Evolutionary conservation across 1,140 invertebrate species (phyloP).

Genomic region (Drosophila tristis): DNA sequence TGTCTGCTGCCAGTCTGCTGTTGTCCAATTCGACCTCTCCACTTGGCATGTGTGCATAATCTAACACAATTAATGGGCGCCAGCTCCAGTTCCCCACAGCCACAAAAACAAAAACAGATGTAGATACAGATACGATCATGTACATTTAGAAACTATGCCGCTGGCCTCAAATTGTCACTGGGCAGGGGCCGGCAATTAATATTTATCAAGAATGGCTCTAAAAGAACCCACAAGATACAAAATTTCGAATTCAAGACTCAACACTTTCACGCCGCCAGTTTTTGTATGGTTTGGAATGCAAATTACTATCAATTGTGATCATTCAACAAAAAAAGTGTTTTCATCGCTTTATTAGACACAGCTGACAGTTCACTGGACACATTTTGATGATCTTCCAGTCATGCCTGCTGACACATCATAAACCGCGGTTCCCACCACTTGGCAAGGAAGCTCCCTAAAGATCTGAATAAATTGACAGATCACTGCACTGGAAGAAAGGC

Average conservation of each 20-base stretch:
- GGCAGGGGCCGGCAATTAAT: slow-evolving; percentile 64
- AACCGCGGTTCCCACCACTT: neutral
- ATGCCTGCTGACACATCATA: slow-evolving; percentile 16
- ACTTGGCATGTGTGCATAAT: slow-evolving; percentile 46
- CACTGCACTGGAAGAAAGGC: neutral
- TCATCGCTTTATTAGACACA: slow-evolving; percentile 66
- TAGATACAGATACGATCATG: slow-evolving; percentile 27
- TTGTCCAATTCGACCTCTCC: slow-evolving; percentile 27
- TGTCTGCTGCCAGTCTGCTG: slow-evolving; percentile 2
- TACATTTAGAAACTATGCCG: slow-evolving; percentile 42
- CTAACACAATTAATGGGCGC: slow-evolving; percentile 67
- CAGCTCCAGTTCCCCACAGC: slow-evolving; percentile 12
- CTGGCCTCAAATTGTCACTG: slow-evolving; percentile 71
- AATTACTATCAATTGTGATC: slow-evolving; percentile 71
- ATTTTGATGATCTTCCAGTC: slow-evolving; percentile 39
- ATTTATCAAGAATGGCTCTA: slow-evolving; percentile 64
- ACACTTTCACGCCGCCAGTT: slow-evolving; percentile 43
- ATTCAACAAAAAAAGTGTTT: slow-evolving; percentile 61
- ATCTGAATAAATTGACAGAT: no score
- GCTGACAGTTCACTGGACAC: slow-evolving; percentile 48
- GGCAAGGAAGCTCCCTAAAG: no score
- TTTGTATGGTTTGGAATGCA: slow-evolving; percentile 45
- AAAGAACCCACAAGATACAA: slow-evolving; percentile 41
- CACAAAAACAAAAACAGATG: slow-evolving; percentile 15
- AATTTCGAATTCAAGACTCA: slow-evolving; percentile 7